Base-by-base conservation (phyloP, 2,888 invertebrate genomes). In the Protula sp. region DNA sequence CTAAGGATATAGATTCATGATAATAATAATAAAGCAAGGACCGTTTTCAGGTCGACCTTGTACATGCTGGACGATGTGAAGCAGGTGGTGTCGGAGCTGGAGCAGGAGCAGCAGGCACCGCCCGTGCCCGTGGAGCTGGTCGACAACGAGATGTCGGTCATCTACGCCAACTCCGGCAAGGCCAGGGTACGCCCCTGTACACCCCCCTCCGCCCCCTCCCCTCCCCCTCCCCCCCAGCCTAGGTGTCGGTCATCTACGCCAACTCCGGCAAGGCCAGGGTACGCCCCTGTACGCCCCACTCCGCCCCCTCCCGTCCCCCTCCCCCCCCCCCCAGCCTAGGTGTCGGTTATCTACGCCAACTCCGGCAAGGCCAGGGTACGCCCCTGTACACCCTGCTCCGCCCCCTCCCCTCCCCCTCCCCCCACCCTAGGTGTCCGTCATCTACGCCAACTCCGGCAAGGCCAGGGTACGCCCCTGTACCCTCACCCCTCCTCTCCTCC, bases 131-230 rank as follows among this genome's bases (percentile, higher is more conserved):
- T 97, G 0, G 94, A 95, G 82, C 88, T 97, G 57, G 86, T 93
- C 9, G 97, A 98, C 77, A 95, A 94, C 73, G 94, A 97, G 75
- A 84, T 97, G 58, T 90, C 94, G 58, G 90, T 91, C 81, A 81
- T 97, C 30, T 98, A 92, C 80, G 88, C 94, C 62, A 93, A 92
- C 77, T 93, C 93, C 27, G 90, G 90, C 68, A 89, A 91, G 74
- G 92, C 93, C 51, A 82, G 86, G 79, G 86, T 87, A 70, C 31
- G n/a, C n/a, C n/a, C n/a, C n/a, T n/a, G n/a, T n/a, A n/a, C n/a
- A n/a, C n/a, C n/a, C 9, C 9, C 48, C n/a, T 19, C 14, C 29
- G 4, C 5, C 28, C 24, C 5, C 24, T 50, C 50, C 24, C 24
- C 50, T 50, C 19, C 24, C 5, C 19, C 50, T 22, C 19, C 19